Evolutionary conservation across 1,140 invertebrate species (phyloP), one percentile per base, ranked within the genome.

Genomic region (Atta cephalotes): DNA sequence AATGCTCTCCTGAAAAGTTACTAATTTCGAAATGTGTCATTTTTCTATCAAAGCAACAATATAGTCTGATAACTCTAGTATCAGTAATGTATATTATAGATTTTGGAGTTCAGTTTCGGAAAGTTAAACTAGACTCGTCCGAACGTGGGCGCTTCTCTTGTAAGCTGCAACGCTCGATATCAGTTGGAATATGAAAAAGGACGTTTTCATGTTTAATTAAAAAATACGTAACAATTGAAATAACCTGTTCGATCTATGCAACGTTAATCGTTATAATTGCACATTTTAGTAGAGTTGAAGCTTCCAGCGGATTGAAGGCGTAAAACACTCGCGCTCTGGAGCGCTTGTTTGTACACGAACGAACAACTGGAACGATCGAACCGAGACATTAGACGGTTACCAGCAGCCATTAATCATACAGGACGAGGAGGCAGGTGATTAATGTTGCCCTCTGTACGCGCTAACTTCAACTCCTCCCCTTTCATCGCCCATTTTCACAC

Each of bases 351-450:
- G 80, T 84, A 84, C 65, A 66, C 80, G 86, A 82, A 58, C 78
- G 85, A 88, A 81, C 85, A 81, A 88, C 85, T 78, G 65, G 62
- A 88, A 80, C 87, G 82, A 89, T 85, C 86, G 86, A 88, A 89
- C 87, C 88, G 88, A 63, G 85, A 88, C 87, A 86, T 89, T 88
- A 88, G 86, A 68, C 79, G 87, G 72, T 63, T 76, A 77, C 80
- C 70, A 68, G 62, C 80, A 62, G 56, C 71, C 81, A 89, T 89
- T 89, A 89, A 89, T 89, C 88, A 89, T 89, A 88, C 81, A 89
- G 35, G 71, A 74, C 87, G 63, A 65, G 71, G 82, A 88, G 81
- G 79, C 70, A 70, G 49, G 60, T 89, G 88, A 89, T 89, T 89
- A 88, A 89, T 89, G 87, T 70, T 89, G 86, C 70, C 21, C 68